Conservation (phyloP, 2,797 vertebrate species). For the Orestias chungarensis region DNA sequence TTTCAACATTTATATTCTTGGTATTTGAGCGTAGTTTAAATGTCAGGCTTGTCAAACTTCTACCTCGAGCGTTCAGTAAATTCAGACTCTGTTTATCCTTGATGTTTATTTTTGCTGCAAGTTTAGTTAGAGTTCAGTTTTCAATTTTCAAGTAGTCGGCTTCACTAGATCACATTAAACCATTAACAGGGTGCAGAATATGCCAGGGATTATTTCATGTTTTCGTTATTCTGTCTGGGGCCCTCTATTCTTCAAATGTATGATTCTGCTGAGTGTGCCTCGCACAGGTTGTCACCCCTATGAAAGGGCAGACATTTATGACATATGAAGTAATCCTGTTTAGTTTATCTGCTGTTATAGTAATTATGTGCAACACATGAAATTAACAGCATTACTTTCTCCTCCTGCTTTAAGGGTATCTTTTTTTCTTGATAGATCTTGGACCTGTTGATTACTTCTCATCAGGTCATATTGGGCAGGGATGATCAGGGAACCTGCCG, state of each 20-base stretch:
- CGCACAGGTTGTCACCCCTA: neutral
- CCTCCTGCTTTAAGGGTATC: neutral
- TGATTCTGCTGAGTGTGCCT: neutral
- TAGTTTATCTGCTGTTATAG: neutral
- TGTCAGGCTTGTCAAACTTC: no score
- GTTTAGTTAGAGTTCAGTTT: neutral
- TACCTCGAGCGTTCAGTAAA: no score
- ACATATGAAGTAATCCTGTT: neutral
- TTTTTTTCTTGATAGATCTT: neutral
- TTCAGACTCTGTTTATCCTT: no score
- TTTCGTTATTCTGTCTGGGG: no score
- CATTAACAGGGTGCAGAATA: neutral
- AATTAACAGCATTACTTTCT: neutral
- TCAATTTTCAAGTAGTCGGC: neutral
- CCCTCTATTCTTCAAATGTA: no score
- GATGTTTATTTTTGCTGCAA: no score
- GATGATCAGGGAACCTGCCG: neutral
- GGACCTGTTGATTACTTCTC: neutral
- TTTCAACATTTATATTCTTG: no score
- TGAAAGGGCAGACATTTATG: neutral
- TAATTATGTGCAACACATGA: neutral
- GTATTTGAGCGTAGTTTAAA: no score
- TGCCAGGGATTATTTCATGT: no score
- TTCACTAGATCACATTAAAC: neutral
- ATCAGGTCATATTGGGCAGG: neutral